Evolutionary conservation across 2,888 invertebrate species (phyloP).

Genomic region (Perizoma flavofasciatum): DNA sequence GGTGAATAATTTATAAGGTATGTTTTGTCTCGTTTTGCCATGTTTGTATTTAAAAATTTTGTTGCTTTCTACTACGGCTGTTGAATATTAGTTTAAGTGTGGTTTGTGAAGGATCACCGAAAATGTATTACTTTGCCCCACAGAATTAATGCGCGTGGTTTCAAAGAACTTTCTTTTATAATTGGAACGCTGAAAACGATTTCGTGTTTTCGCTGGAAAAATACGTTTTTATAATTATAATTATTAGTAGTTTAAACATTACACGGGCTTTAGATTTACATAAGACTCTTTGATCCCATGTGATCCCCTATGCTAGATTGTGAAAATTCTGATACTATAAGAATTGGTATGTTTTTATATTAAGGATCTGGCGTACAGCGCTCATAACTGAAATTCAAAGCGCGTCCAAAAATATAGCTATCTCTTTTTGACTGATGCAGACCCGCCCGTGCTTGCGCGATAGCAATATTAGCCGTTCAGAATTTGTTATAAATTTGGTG

Average conservation of each 20-base stretch:
- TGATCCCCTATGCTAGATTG: too few relatives aligned
- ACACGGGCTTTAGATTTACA: background rate
- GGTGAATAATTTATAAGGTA: constrained; percentile 34
- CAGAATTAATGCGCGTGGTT: constrained; percentile 2
- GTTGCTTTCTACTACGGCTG: constrained; percentile 3
- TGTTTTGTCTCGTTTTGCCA: constrained; percentile 13
- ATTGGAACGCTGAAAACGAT: constrained; percentile 2
- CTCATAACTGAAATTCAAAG: too few relatives aligned
- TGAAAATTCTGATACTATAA: too few relatives aligned
- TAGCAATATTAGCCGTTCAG: too few relatives aligned
- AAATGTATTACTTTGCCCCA: constrained; percentile 13
- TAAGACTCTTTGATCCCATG: background rate
- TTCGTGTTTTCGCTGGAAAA: background rate
- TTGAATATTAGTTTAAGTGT: constrained; percentile 17
- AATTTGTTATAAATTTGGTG: too few relatives aligned
- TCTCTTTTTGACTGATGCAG: too few relatives aligned
- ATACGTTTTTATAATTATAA: background rate
- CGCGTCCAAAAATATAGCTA: too few relatives aligned
- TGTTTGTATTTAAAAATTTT: constrained; percentile 12
- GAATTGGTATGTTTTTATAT: too few relatives aligned
- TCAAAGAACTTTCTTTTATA: constrained; percentile 6
- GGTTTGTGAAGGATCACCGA: constrained; percentile 15
- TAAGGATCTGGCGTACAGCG: too few relatives aligned
- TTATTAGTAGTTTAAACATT: too few relatives aligned
- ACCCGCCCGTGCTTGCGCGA: too few relatives aligned